phyloP scores from a whole-genome alignment of 2,113 vertebrate species.

The Chionis minor region DNA sequence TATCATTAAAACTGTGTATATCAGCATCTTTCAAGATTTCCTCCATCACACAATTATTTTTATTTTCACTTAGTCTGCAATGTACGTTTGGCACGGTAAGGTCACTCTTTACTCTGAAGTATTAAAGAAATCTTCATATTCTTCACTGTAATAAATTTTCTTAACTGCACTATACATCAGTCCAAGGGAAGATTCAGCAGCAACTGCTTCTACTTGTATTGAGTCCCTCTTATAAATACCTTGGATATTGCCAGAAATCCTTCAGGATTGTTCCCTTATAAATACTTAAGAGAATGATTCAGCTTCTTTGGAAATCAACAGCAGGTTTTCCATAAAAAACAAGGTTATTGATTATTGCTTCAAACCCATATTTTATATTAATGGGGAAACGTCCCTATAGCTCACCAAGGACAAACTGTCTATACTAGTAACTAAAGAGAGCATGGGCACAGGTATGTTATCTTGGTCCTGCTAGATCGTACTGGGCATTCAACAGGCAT shows the following conservation, averaged over 20 bases:
- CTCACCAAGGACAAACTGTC: background rate
- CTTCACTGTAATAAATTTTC: conserved; percentile 18
- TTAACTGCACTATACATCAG: background rate
- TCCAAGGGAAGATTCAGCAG: background rate
- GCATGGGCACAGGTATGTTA: background rate
- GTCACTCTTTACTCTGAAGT: background rate
- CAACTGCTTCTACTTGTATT: background rate
- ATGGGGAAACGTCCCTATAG: background rate
- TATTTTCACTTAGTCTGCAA: background rate
- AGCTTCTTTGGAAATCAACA: background rate
- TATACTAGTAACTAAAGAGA: background rate
- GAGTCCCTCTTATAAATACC: background rate
- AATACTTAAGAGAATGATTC: background rate
- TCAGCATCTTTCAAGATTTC: background rate
- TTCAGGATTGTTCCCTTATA: background rate
- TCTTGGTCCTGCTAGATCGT: background rate
- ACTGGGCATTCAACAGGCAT: rapidly evolving
- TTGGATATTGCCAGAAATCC: background rate
- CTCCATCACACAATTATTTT: background rate
- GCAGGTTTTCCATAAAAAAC: background rate
- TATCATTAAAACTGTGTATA: background rate
- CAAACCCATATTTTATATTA: background rate
- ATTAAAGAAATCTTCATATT: background rate
- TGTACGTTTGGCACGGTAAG: background rate
- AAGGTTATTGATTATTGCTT: background rate